phyloP scores from a whole-genome alignment of 2,113 vertebrate genomes.

The Falcunculus frontatus region DNA sequence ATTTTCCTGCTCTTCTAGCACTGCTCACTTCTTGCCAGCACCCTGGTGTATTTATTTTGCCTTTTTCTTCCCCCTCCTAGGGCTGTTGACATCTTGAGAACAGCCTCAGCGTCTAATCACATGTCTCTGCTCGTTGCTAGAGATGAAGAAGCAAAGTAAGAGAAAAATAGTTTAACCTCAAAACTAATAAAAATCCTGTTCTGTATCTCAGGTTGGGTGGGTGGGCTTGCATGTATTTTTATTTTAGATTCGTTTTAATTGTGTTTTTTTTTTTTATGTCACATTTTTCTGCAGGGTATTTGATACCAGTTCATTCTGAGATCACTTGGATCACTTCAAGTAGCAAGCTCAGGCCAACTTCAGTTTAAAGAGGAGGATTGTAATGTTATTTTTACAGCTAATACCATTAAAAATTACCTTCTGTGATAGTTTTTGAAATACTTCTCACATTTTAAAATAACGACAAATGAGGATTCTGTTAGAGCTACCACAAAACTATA shows the following conservation, averaged over 20 bases:
- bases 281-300: neutral
- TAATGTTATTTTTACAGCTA: neutral
- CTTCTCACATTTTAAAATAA: neutral
- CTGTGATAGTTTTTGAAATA: neutral
- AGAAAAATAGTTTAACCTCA: neutral
- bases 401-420: neutral
- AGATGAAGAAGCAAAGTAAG: constrained; percentile 83
- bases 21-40: neutral
- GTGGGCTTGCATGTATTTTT: neutral
- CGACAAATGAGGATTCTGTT: neutral
- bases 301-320: neutral
- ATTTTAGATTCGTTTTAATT: neutral
- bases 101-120: constrained; percentile 83
- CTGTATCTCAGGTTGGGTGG: neutral
- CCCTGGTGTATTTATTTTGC: neutral
- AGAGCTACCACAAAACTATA: neutral
- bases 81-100: constrained; percentile 84
- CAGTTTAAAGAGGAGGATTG: neutral
- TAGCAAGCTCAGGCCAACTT: neutral
- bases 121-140: constrained; percentile 81
- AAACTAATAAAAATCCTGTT: neutral
- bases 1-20: neutral
- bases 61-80: constrained; percentile 48
- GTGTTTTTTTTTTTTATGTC: too few relatives aligned
- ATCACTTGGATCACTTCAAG: neutral